Evolutionary conservation across 2,888 invertebrate species (phyloP), one percentile per base, ranked within the genome.

Genomic region (Idaea straminata): DNA sequence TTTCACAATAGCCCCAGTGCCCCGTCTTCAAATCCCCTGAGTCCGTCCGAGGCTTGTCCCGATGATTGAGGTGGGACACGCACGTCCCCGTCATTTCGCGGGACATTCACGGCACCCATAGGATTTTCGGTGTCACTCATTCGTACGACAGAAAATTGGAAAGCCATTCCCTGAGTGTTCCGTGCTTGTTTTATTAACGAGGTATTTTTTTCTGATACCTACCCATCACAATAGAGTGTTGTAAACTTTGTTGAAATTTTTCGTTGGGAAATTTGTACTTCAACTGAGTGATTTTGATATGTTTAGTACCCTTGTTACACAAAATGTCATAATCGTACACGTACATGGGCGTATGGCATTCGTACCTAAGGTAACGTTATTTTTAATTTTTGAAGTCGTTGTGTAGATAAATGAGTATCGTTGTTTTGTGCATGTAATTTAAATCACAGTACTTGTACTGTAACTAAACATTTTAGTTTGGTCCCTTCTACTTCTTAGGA

Each of bases 41-140:
- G 63, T 63, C 61, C 69, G 66, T 64, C 69, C 67, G 63, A 13
- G n/a, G 15, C 60, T 60, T 35, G 67, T 68, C 66, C 61, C 72
- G 66, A 72, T 78, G 74, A 77, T 77, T 75, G 78, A 74, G 67
- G 71, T 70, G 70, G 68, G 69, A 64, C 72, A 74, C 74, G 75
- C 74, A 68, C 72, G 70, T 64, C 64, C 69, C 71, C 73, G 73
- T 72, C 70, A 73, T 73, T 72, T 74, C 68, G 69, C 64, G 70
- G 70, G 72, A 70, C 72, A 68, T 72, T 72, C 71, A 72, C 73
- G 68, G 69, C 69, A 70, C 74, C 72, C 73, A 72, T 67, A 73
- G 75, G 75, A 76, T 74, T 78, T 76, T 73, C 72, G 70, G 71
- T 74, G 77, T 77, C 77, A 76, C 75, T 79, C 79, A 75, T 76